Base-by-base conservation (phyloP, 2,797 vertebrate species). In the Pangasius sanitwongsei region DNA sequence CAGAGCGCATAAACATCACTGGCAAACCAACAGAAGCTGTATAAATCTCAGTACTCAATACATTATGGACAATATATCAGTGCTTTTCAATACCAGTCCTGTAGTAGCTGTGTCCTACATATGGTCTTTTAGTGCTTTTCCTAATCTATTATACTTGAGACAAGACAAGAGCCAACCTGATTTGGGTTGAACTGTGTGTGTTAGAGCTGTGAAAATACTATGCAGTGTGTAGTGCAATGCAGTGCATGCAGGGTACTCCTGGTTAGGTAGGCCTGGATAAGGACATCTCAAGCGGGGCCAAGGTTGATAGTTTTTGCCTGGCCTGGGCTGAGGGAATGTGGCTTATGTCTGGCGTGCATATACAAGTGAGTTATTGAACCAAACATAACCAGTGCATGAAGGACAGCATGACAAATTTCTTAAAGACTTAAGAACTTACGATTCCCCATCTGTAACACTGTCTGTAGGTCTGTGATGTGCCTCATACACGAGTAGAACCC, bases 11-110 rank as follows among this genome's bases (percentile, higher is more conserved):
- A 87, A 87, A 87, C 2, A 69, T 55, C 50, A 31, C 74, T 12
- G 25, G 41, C 59, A 78, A 31, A 37, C 70, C 31, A 77, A 87
- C 65, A 83, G 31, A 72, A 18, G 61, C 28, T 80, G 20, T 77
- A 67, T 59, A 78, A 78, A 55, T 63, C 7, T 63, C 41, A 69
- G 28, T 6, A 25, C 78, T 37, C 28, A 5, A 65, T n/a, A 83
- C 34, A 63, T 28, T 44, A 44, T 8, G 6, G 25, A 83, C 41
- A 41, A n/a, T 48, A 16, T 48, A 67, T 67, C 82, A 83, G 82
- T 65, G 61, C 18, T 83, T 85, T 85, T 69, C n/a, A 69, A 85
- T 53, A 69, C 83, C 65, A 25, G 31, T 70, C n/a, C n/a, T 53
- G 28, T 70, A 69, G 65, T 34, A 53, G 63, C 48, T 53, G 48